Evolutionary conservation across 64 coral and sea anemone genomes (phyloP), one percentile per base, ranked within the genome.

Genomic region (Dendrophyllia cribrosa): DNA sequence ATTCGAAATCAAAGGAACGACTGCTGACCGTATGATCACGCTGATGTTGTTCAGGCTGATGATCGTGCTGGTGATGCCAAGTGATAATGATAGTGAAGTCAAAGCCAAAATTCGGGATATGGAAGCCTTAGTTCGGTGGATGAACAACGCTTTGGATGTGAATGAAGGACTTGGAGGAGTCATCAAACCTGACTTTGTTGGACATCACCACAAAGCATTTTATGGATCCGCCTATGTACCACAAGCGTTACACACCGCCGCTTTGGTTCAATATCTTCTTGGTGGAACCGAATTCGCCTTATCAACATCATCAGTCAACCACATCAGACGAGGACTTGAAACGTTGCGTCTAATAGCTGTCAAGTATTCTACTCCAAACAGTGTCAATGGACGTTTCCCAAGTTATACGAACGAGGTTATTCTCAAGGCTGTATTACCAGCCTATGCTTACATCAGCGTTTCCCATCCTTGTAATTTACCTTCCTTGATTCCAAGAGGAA

Each of bases 161-260:
- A 97, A 86, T 24, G 71, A 94, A 79, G 95, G 87, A 7, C 46
- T 94, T 1, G 72, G 78, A 47, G 95, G 95, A 59, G 70, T 97
- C 5, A 87, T 97, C n/a, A 97, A 97, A 17, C 95, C 95, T 19
- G 95, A 97, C 66, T 94, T 67, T 71, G 87, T 74, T 4, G 88
- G 70, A 1, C 90, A 91, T 80, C 95, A 97, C 63, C 95, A 97
- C 43, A 67, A 76, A 17, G 85, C 64, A 15, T 91, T 94, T 60
- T 97, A 94, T 61, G 95, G 58, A 59, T 55, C 71, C 5, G 83
- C 81, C 0, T 97, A 97, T 60, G 61, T 90, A 1, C 91, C 95
- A 13, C 68, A 89, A 17, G 95, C 95, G 2, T 51, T 90, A 5
- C 95, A 97, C 9, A 81, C 14, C 4, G 92, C 88, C 7, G 88